Evolutionary conservation across 2,888 invertebrate genomes (phyloP).

Genomic region (Xestia ashworthii): DNA sequence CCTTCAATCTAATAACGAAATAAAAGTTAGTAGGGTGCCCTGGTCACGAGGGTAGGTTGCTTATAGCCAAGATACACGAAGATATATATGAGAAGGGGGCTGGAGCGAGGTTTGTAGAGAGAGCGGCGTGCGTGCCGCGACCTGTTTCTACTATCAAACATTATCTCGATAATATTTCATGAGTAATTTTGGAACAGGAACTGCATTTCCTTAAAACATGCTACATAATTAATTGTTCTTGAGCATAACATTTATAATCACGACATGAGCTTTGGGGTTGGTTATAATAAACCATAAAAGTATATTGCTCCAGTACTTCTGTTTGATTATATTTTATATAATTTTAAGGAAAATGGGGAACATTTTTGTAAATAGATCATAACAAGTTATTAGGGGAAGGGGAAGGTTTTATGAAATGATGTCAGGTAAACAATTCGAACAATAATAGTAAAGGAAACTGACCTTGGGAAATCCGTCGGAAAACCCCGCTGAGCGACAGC

Average conservation of each 20-base stretch:
- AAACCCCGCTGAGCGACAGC: conserved; percentile 35
- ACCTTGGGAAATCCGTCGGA: conserved; percentile 38
- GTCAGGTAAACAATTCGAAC: neutral
- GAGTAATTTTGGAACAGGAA: conserved; percentile 46
- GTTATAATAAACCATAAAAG: conserved; percentile 28
- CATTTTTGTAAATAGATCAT: conserved; percentile 7
- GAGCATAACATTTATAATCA: conserved; percentile 4
- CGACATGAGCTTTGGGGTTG: conserved; percentile 11
- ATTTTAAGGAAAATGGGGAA: conserved; percentile 4
- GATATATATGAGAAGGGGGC: conserved; percentile 68
- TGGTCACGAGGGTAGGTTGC: conserved; percentile 79
- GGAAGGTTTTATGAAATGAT: conserved; percentile 1
- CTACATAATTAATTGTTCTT: conserved; percentile 21
- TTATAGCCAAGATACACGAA: conserved; percentile 69
- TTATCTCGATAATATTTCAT: conserved; percentile 52
- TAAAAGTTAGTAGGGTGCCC: conserved; percentile 87
- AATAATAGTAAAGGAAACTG: neutral
- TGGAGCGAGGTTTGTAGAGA: conserved; percentile 37
- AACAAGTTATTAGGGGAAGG: conserved; percentile 1
- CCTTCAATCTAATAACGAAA: conserved; percentile 84
- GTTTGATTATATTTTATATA: conserved; percentile 4
- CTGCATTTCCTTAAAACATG: conserved; percentile 48
- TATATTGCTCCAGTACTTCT: neutral
- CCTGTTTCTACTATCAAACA: conserved; percentile 34
- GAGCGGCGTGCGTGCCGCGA: conserved; percentile 55